Percentiles rank a stretch among this genome's conserved stretches.
Evolutionary conservation across 2,113 vertebrate species (phyloP).

Genomic region (Salvelinus fontinalis): DNA sequence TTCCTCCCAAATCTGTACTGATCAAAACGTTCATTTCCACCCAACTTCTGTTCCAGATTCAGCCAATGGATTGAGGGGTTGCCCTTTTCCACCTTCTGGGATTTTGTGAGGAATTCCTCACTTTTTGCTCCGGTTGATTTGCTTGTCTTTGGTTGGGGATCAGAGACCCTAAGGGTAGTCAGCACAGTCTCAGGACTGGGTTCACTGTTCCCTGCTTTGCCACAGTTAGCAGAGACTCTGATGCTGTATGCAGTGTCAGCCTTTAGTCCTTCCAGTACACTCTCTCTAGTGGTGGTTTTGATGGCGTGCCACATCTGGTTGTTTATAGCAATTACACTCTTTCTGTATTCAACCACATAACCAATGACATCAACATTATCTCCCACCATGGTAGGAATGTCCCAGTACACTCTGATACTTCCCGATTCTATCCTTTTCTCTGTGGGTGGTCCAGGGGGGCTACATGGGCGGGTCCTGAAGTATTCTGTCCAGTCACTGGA

Average conservation of each 20-base stretch:
- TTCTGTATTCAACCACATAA: conserved; percentile 37
- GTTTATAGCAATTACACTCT: neutral
- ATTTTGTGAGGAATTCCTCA: conserved; percentile 16
- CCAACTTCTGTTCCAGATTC: neutral
- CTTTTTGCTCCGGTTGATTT: conserved; percentile 7
- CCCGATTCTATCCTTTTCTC: conserved; percentile 16
- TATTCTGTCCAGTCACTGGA: conserved; percentile 25
- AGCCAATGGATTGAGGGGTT: conserved; percentile 25
- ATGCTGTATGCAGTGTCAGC: conserved; percentile 22
- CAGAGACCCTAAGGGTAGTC: neutral
- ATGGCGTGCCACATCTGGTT: conserved; percentile 18
- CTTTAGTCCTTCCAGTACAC: conserved; percentile 24
- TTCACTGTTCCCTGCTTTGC: conserved; percentile 24
- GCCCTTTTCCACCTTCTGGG: conserved; percentile 17
- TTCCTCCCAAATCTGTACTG: conserved; percentile 34
- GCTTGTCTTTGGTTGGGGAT: neutral
- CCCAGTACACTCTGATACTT: conserved; percentile 28
- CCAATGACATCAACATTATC: conserved; percentile 24
- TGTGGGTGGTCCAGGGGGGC: conserved; percentile 30
- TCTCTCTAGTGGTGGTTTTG: conserved; percentile 24
- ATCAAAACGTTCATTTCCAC: neutral
- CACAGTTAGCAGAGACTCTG: conserved; percentile 33
- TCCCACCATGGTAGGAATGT: conserved; percentile 38
- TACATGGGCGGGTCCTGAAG: conserved; percentile 29
- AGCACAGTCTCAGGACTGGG: conserved; percentile 25